Evolutionary conservation across 2,797 vertebrate species (phyloP), one percentile per base, ranked within the genome.

Genomic region (Oreochromis grahami): DNA sequence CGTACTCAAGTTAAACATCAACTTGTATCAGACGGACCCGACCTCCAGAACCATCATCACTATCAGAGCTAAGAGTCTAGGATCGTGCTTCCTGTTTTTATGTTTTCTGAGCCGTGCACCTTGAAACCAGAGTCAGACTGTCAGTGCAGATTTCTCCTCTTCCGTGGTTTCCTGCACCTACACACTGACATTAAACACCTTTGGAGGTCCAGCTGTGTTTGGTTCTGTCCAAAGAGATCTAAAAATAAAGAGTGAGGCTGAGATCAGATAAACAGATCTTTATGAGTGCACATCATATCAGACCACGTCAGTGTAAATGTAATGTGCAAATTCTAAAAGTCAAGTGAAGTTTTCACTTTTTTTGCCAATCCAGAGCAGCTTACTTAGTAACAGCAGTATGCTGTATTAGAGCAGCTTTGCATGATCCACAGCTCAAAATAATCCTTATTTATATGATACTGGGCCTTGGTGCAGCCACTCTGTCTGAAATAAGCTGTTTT

Each of bases 401-500:
- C 41, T 45, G 21, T 17, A 5, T 45, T 45, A 17, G 24, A 7
- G 14, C 14, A 45, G 65, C 24, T 72, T 48, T 72, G 41, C 41
- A 19, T 48, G 68, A 72, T 45, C 24, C 65, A 72, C 41, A 70
- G 41, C 12, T 24, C 65, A 45, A 45, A 70, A 14, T 26, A 10
- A 70, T 70, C 21, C 8, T 1, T 14, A 70, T 70, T 70, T 70
- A 15, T 5, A 21, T 11, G 13, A 3, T 4, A 5, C 12, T 24
- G 36, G 36, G n/a, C 63, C 12, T 21, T 15, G 6, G 1, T 41
- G 63, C 12, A 0, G 63, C 60, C 3, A 1, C 7, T 36, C 1
- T 12, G 60, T 12, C 60, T 24, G n/a, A 24, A 68, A 68, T 0
- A 0, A 68, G 63, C 34, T 0, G 63, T 0, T 43, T 70, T 70